A percentile compares a stretch with the other conserved stretches of the same genome.
Conservation (phyloP, 1,140 invertebrate species). For the Diploscapter pachys region DNA sequence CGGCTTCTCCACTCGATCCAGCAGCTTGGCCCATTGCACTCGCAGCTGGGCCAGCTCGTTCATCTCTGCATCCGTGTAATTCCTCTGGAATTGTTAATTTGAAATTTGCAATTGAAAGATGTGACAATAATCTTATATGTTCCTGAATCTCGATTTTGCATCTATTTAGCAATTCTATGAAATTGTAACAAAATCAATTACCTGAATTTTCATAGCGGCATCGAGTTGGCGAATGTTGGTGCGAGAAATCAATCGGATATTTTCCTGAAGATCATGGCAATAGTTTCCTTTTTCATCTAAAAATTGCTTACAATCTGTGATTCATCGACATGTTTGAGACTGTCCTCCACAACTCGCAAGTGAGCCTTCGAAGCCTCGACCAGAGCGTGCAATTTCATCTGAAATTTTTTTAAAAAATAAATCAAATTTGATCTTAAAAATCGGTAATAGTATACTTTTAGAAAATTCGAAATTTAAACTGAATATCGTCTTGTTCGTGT, state of each 20-base stretch:
- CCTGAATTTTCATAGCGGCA: slow-evolving; percentile 14
- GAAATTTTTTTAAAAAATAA: background rate
- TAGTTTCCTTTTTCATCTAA: background rate
- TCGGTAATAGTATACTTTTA: background rate
- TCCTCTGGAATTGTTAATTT: too few species aligned
- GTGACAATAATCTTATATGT: too few species aligned
- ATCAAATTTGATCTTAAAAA: background rate
- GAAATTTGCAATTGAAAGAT: too few species aligned
- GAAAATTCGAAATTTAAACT: slow-evolving; percentile 2
- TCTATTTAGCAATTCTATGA: background rate
- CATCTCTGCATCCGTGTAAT: slow-evolving; percentile 5
- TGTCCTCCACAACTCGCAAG: slow-evolving; percentile 23
- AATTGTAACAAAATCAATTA: background rate
- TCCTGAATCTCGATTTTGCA: too few species aligned
- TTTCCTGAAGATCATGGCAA: slow-evolving; percentile 7
- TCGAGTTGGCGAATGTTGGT: slow-evolving; percentile 33
- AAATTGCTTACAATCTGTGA: slow-evolving; percentile 4
- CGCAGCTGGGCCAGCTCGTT: slow-evolving; percentile 16
- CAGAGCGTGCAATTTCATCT: slow-evolving; percentile 2
- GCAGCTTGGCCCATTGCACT: slow-evolving; percentile 10
- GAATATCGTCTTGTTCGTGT: too few species aligned
- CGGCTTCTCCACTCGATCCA: slow-evolving; percentile 14
- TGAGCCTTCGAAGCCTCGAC: slow-evolving; percentile 27
- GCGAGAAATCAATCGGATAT: slow-evolving; percentile 21
- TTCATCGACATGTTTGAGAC: slow-evolving; percentile 18